Evolutionary conservation across 2,797 vertebrate genomes (phyloP).

Genomic region (Chrosomus eos): DNA sequence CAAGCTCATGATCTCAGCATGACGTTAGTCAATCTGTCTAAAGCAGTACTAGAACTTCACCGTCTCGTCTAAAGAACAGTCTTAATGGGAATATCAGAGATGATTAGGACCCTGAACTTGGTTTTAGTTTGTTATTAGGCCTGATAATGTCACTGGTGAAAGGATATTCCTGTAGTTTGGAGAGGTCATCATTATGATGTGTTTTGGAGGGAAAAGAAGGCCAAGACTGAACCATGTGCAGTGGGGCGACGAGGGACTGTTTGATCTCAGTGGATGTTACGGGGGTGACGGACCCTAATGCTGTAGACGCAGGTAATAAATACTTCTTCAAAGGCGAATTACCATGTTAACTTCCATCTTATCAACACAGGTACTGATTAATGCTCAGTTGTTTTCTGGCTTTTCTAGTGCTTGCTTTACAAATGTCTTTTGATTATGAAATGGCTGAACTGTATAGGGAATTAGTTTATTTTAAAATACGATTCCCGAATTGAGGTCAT

Average conservation of each 20-base stretch:
- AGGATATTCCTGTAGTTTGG: not conserved
- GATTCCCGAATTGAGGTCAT: not conserved
- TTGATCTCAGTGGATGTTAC: slow-evolving; percentile 68
- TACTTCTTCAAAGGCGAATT: not conserved
- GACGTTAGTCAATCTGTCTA: slow-evolving; percentile 13
- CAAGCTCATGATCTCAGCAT: slow-evolving; percentile 3
- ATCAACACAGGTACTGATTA: not conserved
- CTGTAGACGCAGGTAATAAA: slow-evolving; percentile 72
- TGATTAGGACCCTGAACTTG: not conserved
- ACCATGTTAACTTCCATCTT: not conserved
- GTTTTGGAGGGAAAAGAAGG: slow-evolving; percentile 72
- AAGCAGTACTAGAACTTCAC: not conserved
- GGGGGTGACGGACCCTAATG: slow-evolving; percentile 64
- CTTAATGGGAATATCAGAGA: not conserved
- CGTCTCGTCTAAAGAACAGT: not conserved
- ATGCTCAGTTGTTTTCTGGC: not conserved
- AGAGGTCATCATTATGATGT: slow-evolving; percentile 69
- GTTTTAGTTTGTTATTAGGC: slow-evolving; percentile 6
- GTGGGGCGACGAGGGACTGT: slow-evolving; percentile 66
- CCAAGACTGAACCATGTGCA: slow-evolving; percentile 56
- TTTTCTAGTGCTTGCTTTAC: not conserved
- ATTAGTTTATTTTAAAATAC: not conserved
- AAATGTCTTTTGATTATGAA: not conserved
- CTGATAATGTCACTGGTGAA: not conserved
- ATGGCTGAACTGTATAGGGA: not conserved